Conservation (phyloP, 2,888 invertebrate genomes). For the Endotricha flammealis region DNA sequence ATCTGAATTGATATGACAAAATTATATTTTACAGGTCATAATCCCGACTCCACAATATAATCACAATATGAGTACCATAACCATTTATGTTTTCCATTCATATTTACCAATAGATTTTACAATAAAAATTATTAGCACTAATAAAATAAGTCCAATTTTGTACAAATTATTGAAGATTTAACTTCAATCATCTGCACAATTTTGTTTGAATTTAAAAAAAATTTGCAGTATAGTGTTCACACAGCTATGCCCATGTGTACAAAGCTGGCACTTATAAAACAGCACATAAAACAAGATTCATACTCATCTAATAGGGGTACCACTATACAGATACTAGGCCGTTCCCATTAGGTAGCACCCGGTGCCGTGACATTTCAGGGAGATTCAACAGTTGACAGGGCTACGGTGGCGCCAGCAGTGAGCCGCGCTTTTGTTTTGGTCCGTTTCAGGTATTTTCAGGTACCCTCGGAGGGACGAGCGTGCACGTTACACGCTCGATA, state of each 20-base stretch:
- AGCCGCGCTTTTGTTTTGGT: slow-evolving; percentile 69
- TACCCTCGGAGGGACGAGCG: slow-evolving; percentile 64
- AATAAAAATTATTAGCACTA: no score
- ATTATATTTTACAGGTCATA: slow-evolving; percentile 70
- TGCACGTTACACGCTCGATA: slow-evolving; percentile 59
- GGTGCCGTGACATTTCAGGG: slow-evolving; percentile 45
- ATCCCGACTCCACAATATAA: slow-evolving; percentile 48
- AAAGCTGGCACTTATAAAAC: slow-evolving; percentile 14
- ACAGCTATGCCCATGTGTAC: no score
- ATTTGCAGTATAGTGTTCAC: no score
- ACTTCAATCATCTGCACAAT: no score
- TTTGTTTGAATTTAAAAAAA: no score
- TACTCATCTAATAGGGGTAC: slow-evolving; percentile 21
- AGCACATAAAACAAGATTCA: not conserved
- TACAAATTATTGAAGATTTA: no score
- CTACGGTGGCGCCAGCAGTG: slow-evolving; percentile 69
- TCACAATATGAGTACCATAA: slow-evolving; percentile 27
- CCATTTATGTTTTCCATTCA: slow-evolving; percentile 16
- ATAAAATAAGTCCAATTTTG: slow-evolving; percentile 15
- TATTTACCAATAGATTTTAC: no score
- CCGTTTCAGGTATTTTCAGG: slow-evolving; percentile 76
- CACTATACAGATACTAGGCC: slow-evolving; percentile 26
- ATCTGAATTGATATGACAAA: slow-evolving; percentile 49
- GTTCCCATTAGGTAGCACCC: slow-evolving; percentile 53
- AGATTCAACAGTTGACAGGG: slow-evolving; percentile 79